These are phyloP conservation scores for Phalanger gymnotis DNA, from an alignment of 2,797 vertebrate species.

Conservation along the genomic window DNA sequence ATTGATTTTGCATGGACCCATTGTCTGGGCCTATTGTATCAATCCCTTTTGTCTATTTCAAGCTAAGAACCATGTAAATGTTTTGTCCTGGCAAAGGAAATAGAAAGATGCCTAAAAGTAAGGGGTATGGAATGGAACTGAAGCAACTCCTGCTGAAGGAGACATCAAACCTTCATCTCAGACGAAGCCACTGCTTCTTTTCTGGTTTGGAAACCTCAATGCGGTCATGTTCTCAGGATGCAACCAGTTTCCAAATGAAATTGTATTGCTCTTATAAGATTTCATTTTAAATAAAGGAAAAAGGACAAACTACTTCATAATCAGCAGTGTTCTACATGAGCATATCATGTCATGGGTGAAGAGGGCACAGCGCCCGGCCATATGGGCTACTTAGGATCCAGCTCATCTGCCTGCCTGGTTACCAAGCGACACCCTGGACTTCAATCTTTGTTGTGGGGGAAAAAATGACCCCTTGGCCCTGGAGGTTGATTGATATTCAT, in stretches of 20 bases:
- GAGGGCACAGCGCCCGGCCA: conserved; percentile 63
- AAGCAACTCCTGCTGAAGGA: not conserved
- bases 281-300: not conserved
- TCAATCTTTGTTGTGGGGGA: conserved; percentile 42
- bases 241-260: not conserved
- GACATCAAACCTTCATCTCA: not conserved
- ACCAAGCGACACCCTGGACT: conserved; percentile 70
- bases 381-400: conserved; percentile 46
- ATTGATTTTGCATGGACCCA: not conserved
- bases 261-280: not conserved
- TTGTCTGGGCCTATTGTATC: not conserved
- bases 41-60: not conserved
- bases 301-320: conserved; percentile 30
- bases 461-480: conserved; percentile 49
- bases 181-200: not conserved
- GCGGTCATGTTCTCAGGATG: not conserved
- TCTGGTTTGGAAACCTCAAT: too few species aligned
- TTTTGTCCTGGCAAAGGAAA: not conserved
- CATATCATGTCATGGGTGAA: conserved; percentile 58
- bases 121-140: conserved; percentile 22
- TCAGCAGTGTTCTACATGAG: conserved; percentile 53
- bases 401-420: conserved; percentile 54
- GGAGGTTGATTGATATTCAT: conserved; percentile 51
- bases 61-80: not conserved
- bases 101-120: not conserved